Evolutionary conservation across 2,113 vertebrate species (phyloP), one percentile per base, ranked within the genome.

Genomic region (Psilopogon haemacephalus): DNA sequence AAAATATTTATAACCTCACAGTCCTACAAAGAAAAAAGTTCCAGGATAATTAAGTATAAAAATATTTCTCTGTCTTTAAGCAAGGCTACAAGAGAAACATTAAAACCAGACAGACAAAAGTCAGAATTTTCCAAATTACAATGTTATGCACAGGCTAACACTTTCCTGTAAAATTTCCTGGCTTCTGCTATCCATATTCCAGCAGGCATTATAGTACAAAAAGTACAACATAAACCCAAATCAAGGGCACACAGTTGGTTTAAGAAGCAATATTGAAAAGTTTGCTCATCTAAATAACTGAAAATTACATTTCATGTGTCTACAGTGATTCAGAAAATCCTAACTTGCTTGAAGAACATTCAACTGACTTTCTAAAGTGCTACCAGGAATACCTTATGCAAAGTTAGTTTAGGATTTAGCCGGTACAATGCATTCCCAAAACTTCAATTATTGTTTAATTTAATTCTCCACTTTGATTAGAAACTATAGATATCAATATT

Each of bases 401-500:
- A 88, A 84, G 5, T 1, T 20, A 42, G 8, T 60, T 89, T 52
- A 68, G 91, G 74, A 71, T 59, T 37, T 52, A 71, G 28, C 32
- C 80, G 24, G 5, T 56, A 56, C 32, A 63, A 42, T n/a, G 15
- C 3, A 80, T 80, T 77, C 30, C 48, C 32, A 5, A 35, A 83
- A 94, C 91, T 60, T 80, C 52, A 93, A 81, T 86, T 28, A 58
- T 12, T 73, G 18, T 77, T 86, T 77, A 76, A 90, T 67, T 92
- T 88, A 56, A 78, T 77, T 91, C 15, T 71, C 44, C 6, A 27
- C 32, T 93, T 63, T 58, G 21, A 83, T 72, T 50, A 85, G 23
- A 88, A 88, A 26, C 2, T 5, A 82, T 83, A 50, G 14, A 37
- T 69, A 48, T 18, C 13, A 35, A 12, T 58, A 65, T 91, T 82